phyloP scores from a whole-genome alignment of 2,113 vertebrate species.

The Saimiri boliviensis region DNA sequence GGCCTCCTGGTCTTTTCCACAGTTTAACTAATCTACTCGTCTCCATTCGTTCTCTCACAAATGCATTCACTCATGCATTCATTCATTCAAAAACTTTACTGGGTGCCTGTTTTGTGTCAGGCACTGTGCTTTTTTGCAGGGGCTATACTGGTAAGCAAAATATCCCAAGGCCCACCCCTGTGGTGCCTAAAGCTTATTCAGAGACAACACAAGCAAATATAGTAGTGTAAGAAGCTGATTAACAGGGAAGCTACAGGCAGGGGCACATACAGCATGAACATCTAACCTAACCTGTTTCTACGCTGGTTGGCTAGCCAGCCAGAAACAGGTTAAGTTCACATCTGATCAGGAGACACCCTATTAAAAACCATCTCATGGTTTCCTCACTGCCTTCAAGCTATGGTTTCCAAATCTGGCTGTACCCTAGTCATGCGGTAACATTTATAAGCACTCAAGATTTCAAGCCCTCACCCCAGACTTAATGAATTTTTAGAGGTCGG shows the following conservation, averaged over 20 bases:
- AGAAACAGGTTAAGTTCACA: slow-evolving; percentile 6
- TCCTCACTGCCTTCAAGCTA: background rate
- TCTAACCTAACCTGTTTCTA: slow-evolving; percentile 3
- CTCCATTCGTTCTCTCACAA: slow-evolving; percentile 35
- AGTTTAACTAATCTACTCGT: background rate
- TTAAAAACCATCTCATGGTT: background rate
- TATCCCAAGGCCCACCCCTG: background rate
- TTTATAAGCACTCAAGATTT: slow-evolving; percentile 4
- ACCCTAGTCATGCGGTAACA: background rate
- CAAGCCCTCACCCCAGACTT: background rate
- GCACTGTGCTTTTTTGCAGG: background rate
- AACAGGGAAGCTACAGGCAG: background rate
- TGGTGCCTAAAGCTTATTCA: slow-evolving; percentile 24
- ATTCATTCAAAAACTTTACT: slow-evolving; percentile 16
- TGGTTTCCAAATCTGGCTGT: background rate
- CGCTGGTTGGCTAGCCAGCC: background rate
- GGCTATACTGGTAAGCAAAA: background rate
- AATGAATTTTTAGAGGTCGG: background rate
- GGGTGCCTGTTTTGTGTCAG: background rate
- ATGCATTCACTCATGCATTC: background rate
- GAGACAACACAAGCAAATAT: slow-evolving; percentile 37
- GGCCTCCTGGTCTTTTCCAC: background rate
- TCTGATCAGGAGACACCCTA: background rate
- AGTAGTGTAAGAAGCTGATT: background rate
- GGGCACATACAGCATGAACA: background rate